Conservation (phyloP, 2,797 vertebrate species). For the Helicolenus hilgendorfi region DNA sequence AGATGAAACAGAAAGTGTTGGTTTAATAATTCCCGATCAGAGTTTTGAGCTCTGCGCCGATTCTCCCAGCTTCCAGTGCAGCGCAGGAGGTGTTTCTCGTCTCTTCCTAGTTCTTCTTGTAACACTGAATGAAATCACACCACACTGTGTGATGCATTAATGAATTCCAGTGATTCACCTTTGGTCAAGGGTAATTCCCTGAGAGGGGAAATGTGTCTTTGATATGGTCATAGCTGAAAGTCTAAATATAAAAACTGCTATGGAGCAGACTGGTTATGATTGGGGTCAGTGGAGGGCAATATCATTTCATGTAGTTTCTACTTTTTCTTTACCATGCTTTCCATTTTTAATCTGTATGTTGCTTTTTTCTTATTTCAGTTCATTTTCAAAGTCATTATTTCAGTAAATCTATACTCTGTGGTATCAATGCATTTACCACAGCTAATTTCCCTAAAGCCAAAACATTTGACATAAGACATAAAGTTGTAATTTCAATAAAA, state of each 20-base stretch:
- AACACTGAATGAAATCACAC: conserved; percentile 12
- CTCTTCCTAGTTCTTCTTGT: conserved; percentile 4
- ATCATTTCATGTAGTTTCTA: neutral
- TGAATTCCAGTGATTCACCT: conserved; percentile 36
- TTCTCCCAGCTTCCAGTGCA: conserved; percentile 31
- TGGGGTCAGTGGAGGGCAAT: neutral
- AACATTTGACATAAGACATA: neutral
- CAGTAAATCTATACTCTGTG: neutral
- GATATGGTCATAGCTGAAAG: conserved; percentile 2
- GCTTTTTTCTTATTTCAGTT: neutral
- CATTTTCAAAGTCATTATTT: neutral
- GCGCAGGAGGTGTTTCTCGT: conserved; percentile 13
- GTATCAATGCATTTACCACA: neutral
- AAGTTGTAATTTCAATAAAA: neutral
- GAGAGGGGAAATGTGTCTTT: conserved; percentile 11
- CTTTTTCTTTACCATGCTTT: neutral
- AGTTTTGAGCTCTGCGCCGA: conserved; percentile 46
- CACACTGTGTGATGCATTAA: conserved; percentile 32
- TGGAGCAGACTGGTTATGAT: neutral
- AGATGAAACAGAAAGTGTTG: conserved; percentile 81
- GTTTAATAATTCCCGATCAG: conserved; percentile 80
- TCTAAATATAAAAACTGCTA: neutral
- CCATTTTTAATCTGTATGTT: neutral
- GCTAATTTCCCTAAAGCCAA: neutral
- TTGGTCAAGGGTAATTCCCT: conserved; percentile 1